Conservation (phyloP, 2,797 vertebrate species). For the Chelmon rostratus region DNA sequence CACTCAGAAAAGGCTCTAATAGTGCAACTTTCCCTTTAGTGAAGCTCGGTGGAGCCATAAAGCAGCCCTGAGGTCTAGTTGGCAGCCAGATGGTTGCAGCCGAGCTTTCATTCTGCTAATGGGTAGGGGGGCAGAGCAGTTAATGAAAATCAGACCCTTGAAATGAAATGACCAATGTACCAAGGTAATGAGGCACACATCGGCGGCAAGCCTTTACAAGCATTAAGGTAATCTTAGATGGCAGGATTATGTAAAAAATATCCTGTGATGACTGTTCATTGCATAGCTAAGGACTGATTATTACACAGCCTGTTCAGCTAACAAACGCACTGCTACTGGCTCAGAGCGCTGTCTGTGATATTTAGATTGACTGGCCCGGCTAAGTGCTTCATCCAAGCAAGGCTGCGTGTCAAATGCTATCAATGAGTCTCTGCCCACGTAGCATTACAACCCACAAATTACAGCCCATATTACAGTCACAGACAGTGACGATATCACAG, state of each 20-base stretch:
- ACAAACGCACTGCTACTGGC: slow-evolving; percentile 73
- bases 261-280: slow-evolving; percentile 80
- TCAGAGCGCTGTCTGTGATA: slow-evolving; percentile 63
- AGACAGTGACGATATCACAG: slow-evolving; percentile 67
- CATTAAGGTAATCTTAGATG: slow-evolving; percentile 82
- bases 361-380: slow-evolving; percentile 73
- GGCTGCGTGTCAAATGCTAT: slow-evolving; percentile 72
- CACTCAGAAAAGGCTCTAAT: slow-evolving; percentile 69
- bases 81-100: slow-evolving; percentile 82
- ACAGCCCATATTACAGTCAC: slow-evolving; percentile 66
- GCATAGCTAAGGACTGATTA: slow-evolving; percentile 74
- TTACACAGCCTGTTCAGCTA: slow-evolving; percentile 66
- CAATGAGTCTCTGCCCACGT: slow-evolving; percentile 73
- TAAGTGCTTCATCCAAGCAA: slow-evolving; percentile 69
- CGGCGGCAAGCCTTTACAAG: slow-evolving; percentile 76
- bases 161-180: slow-evolving; percentile 87
- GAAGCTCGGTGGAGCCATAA: slow-evolving; percentile 78
- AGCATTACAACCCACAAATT: slow-evolving; percentile 71
- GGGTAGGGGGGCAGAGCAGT: slow-evolving; percentile 75
- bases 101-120: slow-evolving; percentile 83
- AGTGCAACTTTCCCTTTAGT: slow-evolving; percentile 74
- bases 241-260: slow-evolving; percentile 82
- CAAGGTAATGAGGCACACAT: slow-evolving; percentile 84
- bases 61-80: slow-evolving; percentile 79
- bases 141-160: slow-evolving; percentile 88